Base-by-base conservation (phyloP, 2,797 vertebrate species). In the Chiroxiphia lanceolata region DNA sequence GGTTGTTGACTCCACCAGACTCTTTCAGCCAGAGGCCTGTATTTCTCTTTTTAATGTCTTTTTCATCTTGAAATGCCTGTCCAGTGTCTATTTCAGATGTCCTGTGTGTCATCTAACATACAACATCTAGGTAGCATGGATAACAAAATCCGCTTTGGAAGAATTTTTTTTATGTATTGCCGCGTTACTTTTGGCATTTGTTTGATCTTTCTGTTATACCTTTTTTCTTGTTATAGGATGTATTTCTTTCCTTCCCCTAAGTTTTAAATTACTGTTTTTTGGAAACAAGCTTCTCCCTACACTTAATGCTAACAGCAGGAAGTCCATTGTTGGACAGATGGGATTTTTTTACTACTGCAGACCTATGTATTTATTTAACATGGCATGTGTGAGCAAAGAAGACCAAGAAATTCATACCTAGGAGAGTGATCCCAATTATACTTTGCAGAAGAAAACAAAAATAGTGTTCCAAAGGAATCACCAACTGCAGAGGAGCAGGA, bases 361-460 rank as follows among this genome's bases (percentile, higher is more conserved):
- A 54, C 16, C 38, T 47, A 22, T 44, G 4, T 63, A 33, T 93
- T 56, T 83, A 50, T 77, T 94, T 87, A 94, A 56, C 25, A 42
- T 65, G 57, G 26, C 13, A 38, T 26, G 13, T 71, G 27, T 75
- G 13, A 91, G 44, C n/a, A 84, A 87, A 67, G 59, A 63, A 79
- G 31, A 51, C 14, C 74, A 71, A 88, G 25, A 23, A 69, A 74
- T 81, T 80, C 2, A 45, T 81, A 48, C 25, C 18, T 19, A 36
- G 79, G 44, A 71, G 15, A 33, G 16, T 86, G 60, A 84, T 94
- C 26, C 21, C 36, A 67, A 23, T 76, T 95, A n/a, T 63, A 42
- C 19, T 75, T 94, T 77, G 42, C 48, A 94, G 89, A 93, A 90
- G 80, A 88, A 82, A 84, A 53, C n/a, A 83, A 87, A 94, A 51